These are phyloP conservation scores for Wasmannia auropunctata DNA, from an alignment of 1,140 invertebrate genomes.

Conservation along the genomic window DNA sequence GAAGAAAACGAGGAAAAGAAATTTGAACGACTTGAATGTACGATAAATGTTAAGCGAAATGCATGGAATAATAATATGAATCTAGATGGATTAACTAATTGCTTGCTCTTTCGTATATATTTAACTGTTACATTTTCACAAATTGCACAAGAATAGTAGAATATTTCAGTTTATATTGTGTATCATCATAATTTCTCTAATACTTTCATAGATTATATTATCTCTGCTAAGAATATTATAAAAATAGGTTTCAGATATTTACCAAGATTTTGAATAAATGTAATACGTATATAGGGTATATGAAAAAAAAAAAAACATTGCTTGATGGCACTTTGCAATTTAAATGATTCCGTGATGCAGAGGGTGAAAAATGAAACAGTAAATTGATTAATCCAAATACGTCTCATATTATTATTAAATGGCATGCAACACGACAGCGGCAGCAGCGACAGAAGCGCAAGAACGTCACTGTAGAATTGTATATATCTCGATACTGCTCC, in stretches of 20 bases:
- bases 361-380: neutral
- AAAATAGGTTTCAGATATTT: neutral
- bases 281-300: neutral
- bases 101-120: too few species aligned
- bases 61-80: neutral
- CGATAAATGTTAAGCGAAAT: constrained; percentile 1
- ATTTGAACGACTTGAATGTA: constrained; percentile 4
- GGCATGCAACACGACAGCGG: constrained; percentile 10
- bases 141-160: neutral
- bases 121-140: neutral
- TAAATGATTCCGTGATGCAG: neutral
- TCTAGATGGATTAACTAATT: neutral
- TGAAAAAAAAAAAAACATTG: neutral
- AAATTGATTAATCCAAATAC: neutral
- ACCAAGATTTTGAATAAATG: neutral
- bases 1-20: neutral
- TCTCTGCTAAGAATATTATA: neutral
- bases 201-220: neutral
- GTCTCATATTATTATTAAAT: constrained; percentile 60
- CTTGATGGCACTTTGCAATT: neutral
- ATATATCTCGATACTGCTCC: constrained; percentile 59
- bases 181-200: neutral
- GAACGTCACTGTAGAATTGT: constrained; percentile 71
- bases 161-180: neutral
- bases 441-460: constrained; percentile 24